A percentile compares a stretch with the other conserved stretches of the same genome.
Conservation (phyloP, 2,888 invertebrate species). For the Cosmorhoe ocellata region DNA sequence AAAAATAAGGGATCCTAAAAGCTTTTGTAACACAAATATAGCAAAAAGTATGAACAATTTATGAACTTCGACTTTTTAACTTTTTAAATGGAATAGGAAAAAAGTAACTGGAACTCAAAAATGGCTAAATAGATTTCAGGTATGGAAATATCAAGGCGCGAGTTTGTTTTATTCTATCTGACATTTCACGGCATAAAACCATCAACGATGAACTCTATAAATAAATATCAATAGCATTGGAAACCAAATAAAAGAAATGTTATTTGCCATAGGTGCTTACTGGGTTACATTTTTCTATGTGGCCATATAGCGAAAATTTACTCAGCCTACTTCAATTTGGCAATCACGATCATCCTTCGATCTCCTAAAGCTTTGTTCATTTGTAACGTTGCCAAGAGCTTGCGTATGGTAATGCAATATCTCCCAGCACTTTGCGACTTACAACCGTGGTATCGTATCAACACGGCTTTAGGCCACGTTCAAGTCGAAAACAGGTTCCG, state of each 20-base stretch:
- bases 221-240: background rate
- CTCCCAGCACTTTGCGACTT: constrained; percentile 15
- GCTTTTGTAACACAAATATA: too few species aligned
- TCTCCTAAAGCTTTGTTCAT: constrained; percentile 9
- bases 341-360: background rate
- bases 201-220: constrained; percentile 1
- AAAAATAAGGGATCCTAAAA: too few species aligned
- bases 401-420: constrained; percentile 17
- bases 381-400: constrained; percentile 18
- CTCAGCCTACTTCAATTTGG: too few species aligned
- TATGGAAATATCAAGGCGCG: too few species aligned
- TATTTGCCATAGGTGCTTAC: too few species aligned
- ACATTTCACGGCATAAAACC: constrained; percentile 12
- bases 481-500: background rate
- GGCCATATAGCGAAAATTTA: too few species aligned
- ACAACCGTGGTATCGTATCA: constrained; percentile 24
- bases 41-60: too few species aligned
- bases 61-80: too few species aligned
- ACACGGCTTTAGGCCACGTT: constrained; percentile 18
- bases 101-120: too few species aligned
- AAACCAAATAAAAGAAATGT: background rate
- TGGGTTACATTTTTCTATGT: too few species aligned
- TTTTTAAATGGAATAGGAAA: too few species aligned
- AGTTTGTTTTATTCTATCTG: constrained; percentile 2
- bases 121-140: too few species aligned